These are phyloP conservation scores for Sarcophilus harrisii DNA, from an alignment of 2,797 vertebrate species.

Conservation along the genomic window DNA sequence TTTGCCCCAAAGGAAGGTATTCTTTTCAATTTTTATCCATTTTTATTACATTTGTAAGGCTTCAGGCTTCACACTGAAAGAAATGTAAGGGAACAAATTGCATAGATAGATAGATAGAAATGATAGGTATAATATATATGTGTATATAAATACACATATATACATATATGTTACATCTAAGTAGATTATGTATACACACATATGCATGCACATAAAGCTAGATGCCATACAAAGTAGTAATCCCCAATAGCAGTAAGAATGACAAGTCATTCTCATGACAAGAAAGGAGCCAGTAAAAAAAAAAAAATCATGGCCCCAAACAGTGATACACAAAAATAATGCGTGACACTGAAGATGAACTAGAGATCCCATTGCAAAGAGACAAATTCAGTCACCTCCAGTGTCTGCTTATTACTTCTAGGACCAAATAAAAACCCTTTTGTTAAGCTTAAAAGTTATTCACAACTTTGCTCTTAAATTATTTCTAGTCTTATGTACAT, in stretches of 20 bases:
- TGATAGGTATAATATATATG: not conserved
- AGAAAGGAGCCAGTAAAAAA: not conserved
- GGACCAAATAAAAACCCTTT: not conserved
- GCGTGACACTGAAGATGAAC: not conserved
- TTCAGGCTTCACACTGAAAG: not conserved
- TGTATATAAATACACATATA: not conserved
- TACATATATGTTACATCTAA: not conserved
- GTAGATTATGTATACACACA: not conserved
- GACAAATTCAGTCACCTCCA: not conserved
- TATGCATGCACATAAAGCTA: not conserved
- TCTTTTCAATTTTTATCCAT: not conserved
- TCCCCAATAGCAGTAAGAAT: not conserved
- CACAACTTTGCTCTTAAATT: not conserved
- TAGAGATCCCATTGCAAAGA: not conserved
- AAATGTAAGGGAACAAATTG: not conserved
- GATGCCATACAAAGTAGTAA: not conserved
- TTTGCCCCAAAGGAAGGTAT: not conserved
- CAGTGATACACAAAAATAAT: not conserved
- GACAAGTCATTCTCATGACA: not conserved
- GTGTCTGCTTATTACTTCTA: not conserved
- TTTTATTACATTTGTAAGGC: not conserved
- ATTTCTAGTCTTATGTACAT: not conserved
- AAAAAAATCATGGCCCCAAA: not conserved
- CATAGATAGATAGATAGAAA: not conserved
- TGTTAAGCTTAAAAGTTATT: not conserved